Evolutionary conservation across 2,888 invertebrate genomes (phyloP).

Genomic region (Amphimallon solstitiale): DNA sequence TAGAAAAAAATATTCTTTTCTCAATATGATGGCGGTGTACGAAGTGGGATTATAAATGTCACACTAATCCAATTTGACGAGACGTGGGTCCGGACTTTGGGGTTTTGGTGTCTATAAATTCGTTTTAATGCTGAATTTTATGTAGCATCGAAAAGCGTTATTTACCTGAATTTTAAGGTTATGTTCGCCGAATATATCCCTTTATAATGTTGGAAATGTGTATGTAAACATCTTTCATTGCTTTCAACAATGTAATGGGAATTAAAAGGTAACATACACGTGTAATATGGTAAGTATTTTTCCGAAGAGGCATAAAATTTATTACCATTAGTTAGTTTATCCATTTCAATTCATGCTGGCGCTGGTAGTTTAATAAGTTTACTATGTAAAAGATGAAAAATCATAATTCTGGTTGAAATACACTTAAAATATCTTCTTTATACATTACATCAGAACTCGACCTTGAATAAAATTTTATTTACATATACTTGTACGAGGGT

Average conservation of each 20-base stretch:
- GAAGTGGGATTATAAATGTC: constrained; percentile 24
- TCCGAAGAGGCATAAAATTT: too few species aligned
- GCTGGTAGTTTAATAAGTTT: too few species aligned
- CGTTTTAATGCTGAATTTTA: background rate
- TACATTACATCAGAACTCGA: too few species aligned
- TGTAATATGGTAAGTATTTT: too few species aligned
- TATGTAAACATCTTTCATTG: background rate
- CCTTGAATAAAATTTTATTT: background rate
- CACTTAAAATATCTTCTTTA: too few species aligned
- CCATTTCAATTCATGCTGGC: too few species aligned
- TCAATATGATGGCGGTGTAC: constrained; percentile 27
- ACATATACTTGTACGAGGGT: too few species aligned
- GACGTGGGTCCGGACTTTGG: constrained; percentile 26
- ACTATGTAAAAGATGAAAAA: too few species aligned
- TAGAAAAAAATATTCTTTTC: constrained; percentile 35
- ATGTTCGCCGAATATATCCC: too few species aligned
- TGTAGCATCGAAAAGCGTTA: background rate
- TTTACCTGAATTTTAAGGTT: constrained; percentile 11
- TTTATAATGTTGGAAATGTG: background rate
- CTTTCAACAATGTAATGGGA: background rate
- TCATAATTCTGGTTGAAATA: too few species aligned
- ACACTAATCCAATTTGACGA: constrained; percentile 32
- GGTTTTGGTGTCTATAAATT: constrained; percentile 3
- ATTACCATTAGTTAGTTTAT: too few species aligned
- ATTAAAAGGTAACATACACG: too few species aligned